Conservation (phyloP, 2,113 vertebrate genomes). For the Corydoras sp. region DNA sequence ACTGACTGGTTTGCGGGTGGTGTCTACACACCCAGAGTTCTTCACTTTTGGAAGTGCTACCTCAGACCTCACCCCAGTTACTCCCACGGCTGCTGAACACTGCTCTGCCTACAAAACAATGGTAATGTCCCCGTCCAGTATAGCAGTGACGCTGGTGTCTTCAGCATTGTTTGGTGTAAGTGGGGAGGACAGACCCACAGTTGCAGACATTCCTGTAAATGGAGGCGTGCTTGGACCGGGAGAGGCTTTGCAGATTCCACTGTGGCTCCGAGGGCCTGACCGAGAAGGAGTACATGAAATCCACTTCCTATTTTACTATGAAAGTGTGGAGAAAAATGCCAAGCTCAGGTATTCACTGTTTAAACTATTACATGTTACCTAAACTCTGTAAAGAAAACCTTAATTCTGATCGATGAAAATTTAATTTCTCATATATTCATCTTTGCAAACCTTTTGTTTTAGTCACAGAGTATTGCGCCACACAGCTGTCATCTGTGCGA, state of each 20-base stretch:
- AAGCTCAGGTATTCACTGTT: slow-evolving; percentile 73
- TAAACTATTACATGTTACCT: no score
- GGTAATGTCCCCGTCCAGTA: slow-evolving; percentile 63
- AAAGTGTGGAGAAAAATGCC: slow-evolving; percentile 77
- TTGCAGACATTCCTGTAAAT: slow-evolving; percentile 79
- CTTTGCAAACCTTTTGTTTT: neutral
- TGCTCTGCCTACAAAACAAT: slow-evolving; percentile 91
- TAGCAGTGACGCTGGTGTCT: slow-evolving; percentile 68
- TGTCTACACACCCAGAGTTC: slow-evolving; percentile 87
- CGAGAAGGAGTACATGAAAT: slow-evolving; percentile 97
- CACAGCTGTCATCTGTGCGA: slow-evolving; percentile 92
- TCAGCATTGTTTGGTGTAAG: slow-evolving; percentile 70
- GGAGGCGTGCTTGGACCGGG: slow-evolving; percentile 78
- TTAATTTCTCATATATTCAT: neutral
- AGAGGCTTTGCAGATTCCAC: slow-evolving; percentile 83
- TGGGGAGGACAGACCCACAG: slow-evolving; percentile 63
- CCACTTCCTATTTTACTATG: slow-evolving; percentile 96
- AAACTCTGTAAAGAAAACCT: no score
- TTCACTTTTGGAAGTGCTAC: slow-evolving; percentile 88
- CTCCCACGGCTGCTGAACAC: slow-evolving; percentile 81
- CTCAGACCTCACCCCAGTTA: slow-evolving; percentile 73
- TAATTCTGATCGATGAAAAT: no score
- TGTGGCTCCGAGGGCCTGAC: slow-evolving; percentile 95
- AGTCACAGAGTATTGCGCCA: slow-evolving; percentile 93
- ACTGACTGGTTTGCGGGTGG: slow-evolving; percentile 81